Base-by-base conservation (phyloP, 2,888 invertebrate genomes). In the Eupsilia transversa region DNA sequence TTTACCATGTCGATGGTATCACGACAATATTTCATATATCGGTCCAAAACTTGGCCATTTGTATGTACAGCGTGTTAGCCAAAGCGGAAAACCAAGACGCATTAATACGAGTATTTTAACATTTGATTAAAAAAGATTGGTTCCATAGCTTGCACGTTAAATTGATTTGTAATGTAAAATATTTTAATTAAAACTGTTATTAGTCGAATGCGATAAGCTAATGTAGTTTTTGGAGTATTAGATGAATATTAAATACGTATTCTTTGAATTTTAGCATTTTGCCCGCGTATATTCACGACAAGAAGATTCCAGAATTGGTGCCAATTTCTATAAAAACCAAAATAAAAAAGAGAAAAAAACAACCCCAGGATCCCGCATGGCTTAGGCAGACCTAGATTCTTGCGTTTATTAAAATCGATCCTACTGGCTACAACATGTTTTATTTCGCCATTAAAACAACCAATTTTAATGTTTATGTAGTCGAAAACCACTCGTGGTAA, bases 181-280 rank as follows among this genome's bases (percentile, higher is more conserved):
- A 41, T 57, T 61, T 82, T 67, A 82, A 67, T 77, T 52, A 67
- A 41, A 61, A 27, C 23, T 79, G 43, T 38, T 79, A 46, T 60
- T 9, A 77, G 3, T n/a, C 20, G 0, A 2, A 35, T 9, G 33
- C 35, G 59, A 54, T 78, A 78, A 60, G 73, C 73, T 46, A 52
- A 46, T 35, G 6, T n/a, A 33, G 2, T 17, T 17, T 5, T 73
- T 10, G 23, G 9, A 33, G 49, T 49, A n/a, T 23, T 2, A 56
- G 23, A 30, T 35, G n/a, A n/a, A 72, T 73, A 56, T 17, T 27
- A 12, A 17, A 27, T 30, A 56, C 3, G 9, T 35, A 4, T 72
- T 35, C 20, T 30, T 49, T 71, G 1, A 20, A 46, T 46, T 68
- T 35, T 46, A 10, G 17, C 66, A 20, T 41, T 43, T 20, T 20